Evolutionary conservation across 2,888 invertebrate genomes (phyloP), one percentile per base, ranked within the genome.

Genomic region (Macrophya annulata): DNA sequence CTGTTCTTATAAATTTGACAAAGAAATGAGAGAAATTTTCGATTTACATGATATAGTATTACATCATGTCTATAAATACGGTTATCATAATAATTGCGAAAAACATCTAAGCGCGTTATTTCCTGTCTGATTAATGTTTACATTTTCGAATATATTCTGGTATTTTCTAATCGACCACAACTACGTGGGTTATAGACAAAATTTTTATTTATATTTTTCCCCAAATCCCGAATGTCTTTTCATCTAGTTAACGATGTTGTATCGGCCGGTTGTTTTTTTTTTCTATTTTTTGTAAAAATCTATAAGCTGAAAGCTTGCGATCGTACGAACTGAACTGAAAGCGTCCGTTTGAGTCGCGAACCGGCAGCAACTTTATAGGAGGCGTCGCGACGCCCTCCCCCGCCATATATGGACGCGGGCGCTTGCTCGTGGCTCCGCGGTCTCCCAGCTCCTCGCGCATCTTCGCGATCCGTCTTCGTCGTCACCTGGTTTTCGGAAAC

Each of bases 331-430:
- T 43, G 68, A 43, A 68, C 40, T 43, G 68, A 43, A 68, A 48
- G 83, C 65, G 65, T 71, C 81, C 62, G 81, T 51, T 25, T 51
- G 83, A 71, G 71, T 72, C 85, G 85, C 84, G 84, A 86, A 71
- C 68, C 83, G 77, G 86, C 84, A 85, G 91, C 89, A 92, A 92
- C 91, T 92, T 92, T 93, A 92, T 92, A 92, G 88, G 85, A 45
- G 84, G 84, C 88, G 88, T 89, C 88, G 89, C 87, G 89, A 88
- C 89, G 90, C 91, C 91, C 90, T 91, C 91, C 90, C 91, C 87
- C 90, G 88, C 92, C 92, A 92, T 92, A 93, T 93, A 92, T 91
- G 93, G 93, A 87, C 91, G 85, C 91, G 88, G 87, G 88, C 37
- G 82, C 48, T 40, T 37, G 85, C 68, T 79, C 40, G 84, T 84